Evolutionary conservation across 2,797 vertebrate species (phyloP), one percentile per base, ranked within the genome.

Genomic region (Nothura maculosa): DNA sequence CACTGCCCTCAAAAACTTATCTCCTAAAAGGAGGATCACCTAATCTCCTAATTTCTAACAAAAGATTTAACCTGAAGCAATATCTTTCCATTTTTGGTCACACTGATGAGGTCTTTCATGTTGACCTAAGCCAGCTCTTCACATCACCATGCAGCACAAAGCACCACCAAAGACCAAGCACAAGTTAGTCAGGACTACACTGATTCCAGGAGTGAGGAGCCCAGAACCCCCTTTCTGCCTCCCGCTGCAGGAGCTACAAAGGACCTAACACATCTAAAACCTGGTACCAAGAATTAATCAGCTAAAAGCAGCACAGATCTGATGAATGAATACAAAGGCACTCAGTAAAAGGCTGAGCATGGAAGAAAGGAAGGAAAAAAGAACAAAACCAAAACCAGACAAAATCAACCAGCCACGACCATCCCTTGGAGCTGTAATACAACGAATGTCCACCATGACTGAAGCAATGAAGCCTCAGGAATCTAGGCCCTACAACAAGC

Each of bases 141-240:
- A 36, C 10, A 63, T 0, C 8, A 30, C 67, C 43, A 24, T 81
- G 21, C 6, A 63, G 57, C 24, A 68, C n/a, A 45, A 67, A 50
- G 0, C 14, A 50, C 14, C 12, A 42, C 34, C 25, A 74, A 27
- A 75, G 24, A 67, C 18, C 30, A 69, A 30, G 9, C 18, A 50
- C 2, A 22, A 83, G 20, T 64, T 74, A 6, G 32, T 61, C 70
- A 5, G 32, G n/a, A 25, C 15, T 87, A 82, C 40, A 61, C 19
- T 21, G 9, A 66, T 73, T 38, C 61, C 55, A 45, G 27, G 82
- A 81, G 3, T 1, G 1, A 77, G 0, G 0, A 61, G 7, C 5
- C n/a, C 25, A 68, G 22, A 72, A 89, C 12, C 61, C 43, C 54
- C 5, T 34, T 74, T 66, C 16, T 13, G 5, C 10, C 3, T 22